Evolutionary conservation across 2,113 vertebrate genomes (phyloP), one percentile per base, ranked within the genome.

Genomic region (Oostethus manadensis): DNA sequence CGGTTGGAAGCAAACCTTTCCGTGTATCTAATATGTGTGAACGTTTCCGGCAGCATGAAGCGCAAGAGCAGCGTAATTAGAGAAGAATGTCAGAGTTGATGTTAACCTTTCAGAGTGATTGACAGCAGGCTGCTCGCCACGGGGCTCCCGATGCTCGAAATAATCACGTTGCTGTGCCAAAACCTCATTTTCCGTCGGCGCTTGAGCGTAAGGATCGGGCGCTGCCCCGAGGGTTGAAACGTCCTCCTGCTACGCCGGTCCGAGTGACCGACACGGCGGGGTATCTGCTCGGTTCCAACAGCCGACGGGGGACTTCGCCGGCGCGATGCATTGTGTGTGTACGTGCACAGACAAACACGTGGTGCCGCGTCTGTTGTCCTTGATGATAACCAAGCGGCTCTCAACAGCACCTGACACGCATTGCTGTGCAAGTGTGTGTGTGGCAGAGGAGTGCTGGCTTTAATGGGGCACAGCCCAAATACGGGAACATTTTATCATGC

Each of bases 351-450:
- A 15, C 5, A 38, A 29, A 26, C 43, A 57, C 44, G 53, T 21
- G 60, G 51, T 51, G 8, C 10, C 48, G 73, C 20, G 7, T 57
- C 78, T 76, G 74, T 75, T 81, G 77, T 72, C 70, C 80, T 82
- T 83, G 79, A 83, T 82, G 81, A 84, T 86, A 84, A 84, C 80
- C 73, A 83, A 64, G 62, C 76, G 73, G 74, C 68, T 67, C 63
- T 70, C 72, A 75, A 48, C 67, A 53, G 77, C 65, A 76, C 75
- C 70, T 82, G 60, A 66, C 73, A 79, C 76, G 66, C 73, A 51
- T 23, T 42, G 62, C 64, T 60, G 60, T 33, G 54, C 10, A 0
- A 26, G 16, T 42, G 60, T 66, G 18, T 45, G 16, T 42, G 60
- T 66, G 17, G 45, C 40, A 74, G 79, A 80, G 70, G 78, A 74